A percentile compares a stretch with the other conserved stretches of the same genome.
phyloP scores from a whole-genome alignment of 2,113 vertebrate genomes.

The Empidonax alnorum region DNA sequence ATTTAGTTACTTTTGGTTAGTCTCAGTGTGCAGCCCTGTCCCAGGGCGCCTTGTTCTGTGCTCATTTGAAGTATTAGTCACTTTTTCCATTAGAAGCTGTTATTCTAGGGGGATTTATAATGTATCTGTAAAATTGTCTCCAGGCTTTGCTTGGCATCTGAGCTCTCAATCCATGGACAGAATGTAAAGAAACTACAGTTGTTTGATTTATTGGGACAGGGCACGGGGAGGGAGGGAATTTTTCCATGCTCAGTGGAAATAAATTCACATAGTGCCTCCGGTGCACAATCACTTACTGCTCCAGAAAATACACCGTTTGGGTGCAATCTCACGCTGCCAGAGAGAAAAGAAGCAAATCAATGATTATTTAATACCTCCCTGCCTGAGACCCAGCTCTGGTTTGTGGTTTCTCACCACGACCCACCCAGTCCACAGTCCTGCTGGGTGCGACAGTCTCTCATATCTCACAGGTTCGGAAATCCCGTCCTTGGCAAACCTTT shows the following conservation, averaged over 20 bases:
- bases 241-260: slow-evolving; percentile 51
- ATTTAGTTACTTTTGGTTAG: slow-evolving; percentile 53
- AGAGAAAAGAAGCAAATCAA: background rate
- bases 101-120: slow-evolving; percentile 61
- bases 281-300: background rate
- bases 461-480: background rate
- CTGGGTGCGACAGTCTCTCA: background rate
- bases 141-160: slow-evolving; percentile 61
- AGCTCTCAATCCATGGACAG: background rate
- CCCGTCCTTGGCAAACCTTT: background rate
- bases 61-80: slow-evolving; percentile 51
- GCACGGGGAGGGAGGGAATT: background rate
- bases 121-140: slow-evolving; percentile 62
- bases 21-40: background rate
- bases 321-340: background rate
- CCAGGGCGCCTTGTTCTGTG: background rate
- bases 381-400: background rate
- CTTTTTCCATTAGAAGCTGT: slow-evolving; percentile 66
- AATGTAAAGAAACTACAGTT: slow-evolving; percentile 50
- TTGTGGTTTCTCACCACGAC: background rate
- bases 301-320: background rate
- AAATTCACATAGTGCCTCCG: slow-evolving; percentile 4
- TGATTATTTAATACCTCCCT: background rate
- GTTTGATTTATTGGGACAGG: slow-evolving; percentile 42
- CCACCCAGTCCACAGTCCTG: background rate